Evolutionary conservation across 1,140 invertebrate species (phyloP).

Genomic region (Pseudomyrmex sp.): DNA sequence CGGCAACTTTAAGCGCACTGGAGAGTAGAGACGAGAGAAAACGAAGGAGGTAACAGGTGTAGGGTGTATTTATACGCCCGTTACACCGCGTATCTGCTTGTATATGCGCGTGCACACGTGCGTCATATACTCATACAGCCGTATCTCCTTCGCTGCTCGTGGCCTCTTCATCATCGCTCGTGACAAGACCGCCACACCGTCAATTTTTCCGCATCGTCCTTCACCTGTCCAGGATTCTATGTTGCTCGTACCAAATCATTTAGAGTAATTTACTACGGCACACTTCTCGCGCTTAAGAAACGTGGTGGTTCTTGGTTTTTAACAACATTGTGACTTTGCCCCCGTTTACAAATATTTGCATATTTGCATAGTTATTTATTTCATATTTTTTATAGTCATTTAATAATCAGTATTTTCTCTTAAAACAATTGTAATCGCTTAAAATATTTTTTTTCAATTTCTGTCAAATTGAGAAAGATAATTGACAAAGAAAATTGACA

Average conservation of each 20-base stretch:
- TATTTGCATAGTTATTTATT: background rate
- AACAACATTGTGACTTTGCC: background rate
- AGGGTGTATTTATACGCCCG: conserved; percentile 81
- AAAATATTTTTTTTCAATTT: background rate
- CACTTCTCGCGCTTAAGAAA: too few relatives aligned
- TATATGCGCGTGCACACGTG: conserved; percentile 59
- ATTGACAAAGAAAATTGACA: background rate
- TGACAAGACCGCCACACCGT: conserved; percentile 8
- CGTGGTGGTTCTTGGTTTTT: too few relatives aligned
- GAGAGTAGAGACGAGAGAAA: conserved; percentile 68
- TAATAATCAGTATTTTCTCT: background rate
- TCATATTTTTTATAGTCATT: background rate
- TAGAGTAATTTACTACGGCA: too few relatives aligned
- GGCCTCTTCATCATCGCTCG: conserved; percentile 35
- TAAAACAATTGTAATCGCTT: too few relatives aligned
- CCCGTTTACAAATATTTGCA: background rate
- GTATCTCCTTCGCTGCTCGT: conserved; percentile 27
- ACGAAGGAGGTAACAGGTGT: conserved; percentile 80
- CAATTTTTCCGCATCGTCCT: conserved; percentile 32
- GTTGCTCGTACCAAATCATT: background rate
- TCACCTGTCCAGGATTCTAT: conserved; percentile 5
- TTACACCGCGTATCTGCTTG: conserved; percentile 46
- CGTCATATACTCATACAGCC: conserved; percentile 63
- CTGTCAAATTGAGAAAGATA: background rate
- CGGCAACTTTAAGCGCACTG: conserved; percentile 52